phyloP scores from a whole-genome alignment of 1,140 invertebrate genomes.

The Tribolium castaneum region DNA sequence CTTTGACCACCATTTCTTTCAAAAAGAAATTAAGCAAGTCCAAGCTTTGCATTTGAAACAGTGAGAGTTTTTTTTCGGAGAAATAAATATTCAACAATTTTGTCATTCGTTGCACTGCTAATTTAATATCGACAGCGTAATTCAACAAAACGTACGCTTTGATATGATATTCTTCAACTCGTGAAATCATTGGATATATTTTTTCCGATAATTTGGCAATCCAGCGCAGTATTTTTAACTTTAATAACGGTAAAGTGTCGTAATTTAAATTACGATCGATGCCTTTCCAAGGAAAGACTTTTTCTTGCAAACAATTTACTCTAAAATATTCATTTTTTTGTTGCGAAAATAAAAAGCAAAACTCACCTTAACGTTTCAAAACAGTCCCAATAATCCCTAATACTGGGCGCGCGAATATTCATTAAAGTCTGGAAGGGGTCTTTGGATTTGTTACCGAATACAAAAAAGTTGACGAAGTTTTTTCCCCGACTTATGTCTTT shows the following conservation, averaged over 20 bases:
- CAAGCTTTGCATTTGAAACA: conserved; percentile 56
- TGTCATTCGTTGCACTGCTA: conserved; percentile 50
- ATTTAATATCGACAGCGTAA: conserved; percentile 55
- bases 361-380: conserved; percentile 41
- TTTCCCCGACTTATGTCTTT: conserved; percentile 15
- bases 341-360: background rate
- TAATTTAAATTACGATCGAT: conserved; percentile 52
- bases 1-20: conserved; percentile 55
- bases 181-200: conserved; percentile 49
- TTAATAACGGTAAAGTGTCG: conserved; percentile 46
- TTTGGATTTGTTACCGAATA: background rate
- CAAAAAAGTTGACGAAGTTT: conserved; percentile 24
- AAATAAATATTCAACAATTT: conserved; percentile 47
- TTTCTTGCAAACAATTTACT: conserved; percentile 54
- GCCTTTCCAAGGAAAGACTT: conserved; percentile 55
- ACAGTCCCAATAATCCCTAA: conserved; percentile 37
- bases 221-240: conserved; percentile 54
- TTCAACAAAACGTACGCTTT: conserved; percentile 55
- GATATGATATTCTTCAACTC: conserved; percentile 53
- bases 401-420: background rate
- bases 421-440: conserved; percentile 34
- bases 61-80: conserved; percentile 42
- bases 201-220: conserved; percentile 57
- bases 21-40: conserved; percentile 55
- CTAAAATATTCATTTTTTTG: conserved; percentile 38